Evolutionary conservation across 2,797 vertebrate species (phyloP), one percentile per base, ranked within the genome.

Genomic region (Anguilla pacifica): DNA sequence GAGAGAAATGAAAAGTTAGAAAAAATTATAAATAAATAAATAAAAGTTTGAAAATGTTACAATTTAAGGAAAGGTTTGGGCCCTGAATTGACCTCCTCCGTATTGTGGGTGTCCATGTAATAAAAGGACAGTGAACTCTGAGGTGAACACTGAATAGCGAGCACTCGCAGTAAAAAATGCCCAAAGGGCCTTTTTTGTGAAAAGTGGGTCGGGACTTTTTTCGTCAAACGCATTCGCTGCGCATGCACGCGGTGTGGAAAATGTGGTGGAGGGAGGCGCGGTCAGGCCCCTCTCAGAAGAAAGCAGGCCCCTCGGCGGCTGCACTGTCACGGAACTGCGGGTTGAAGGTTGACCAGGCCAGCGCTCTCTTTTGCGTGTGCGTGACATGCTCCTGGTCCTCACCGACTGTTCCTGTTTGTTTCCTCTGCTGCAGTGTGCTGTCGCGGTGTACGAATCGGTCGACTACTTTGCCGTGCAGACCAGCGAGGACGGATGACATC

Each of bases 401-500:
- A 13, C 22, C 49, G 83, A 77, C 53, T 28, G 53, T 11, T 19
- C 19, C 11, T n/a, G 35, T 74, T n/a, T 55, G 43, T 35, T 11
- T 59, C 13, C 19, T 88, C 67, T 84, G 31, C n/a, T 28, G 49
- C 70, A 88, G 87, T 19, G 87, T 79, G 67, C 87, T 3, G 87
- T 88, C 53, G 83, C 55, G 11, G 64, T 88, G 53, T 88, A 88
- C n/a, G 83, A 88, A 53, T 88, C 87, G 6, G 17, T 85, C 15
- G 83, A 88, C 49, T 88, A 88, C 83, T 88, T 85, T 17, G 31
- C 19, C 51, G 87, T 88, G 67, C 83, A 79, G 67, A 74, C 19
- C 49, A 59, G 83, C 51, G 51, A 55, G 28, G 82, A 84, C 13
- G 28, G 82, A 53, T 84, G 53, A 84, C 3, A 22, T 74, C 61